Evolutionary conservation across 1,140 invertebrate species (phyloP).

Genomic region (Rhopalosiphum maidis): DNA sequence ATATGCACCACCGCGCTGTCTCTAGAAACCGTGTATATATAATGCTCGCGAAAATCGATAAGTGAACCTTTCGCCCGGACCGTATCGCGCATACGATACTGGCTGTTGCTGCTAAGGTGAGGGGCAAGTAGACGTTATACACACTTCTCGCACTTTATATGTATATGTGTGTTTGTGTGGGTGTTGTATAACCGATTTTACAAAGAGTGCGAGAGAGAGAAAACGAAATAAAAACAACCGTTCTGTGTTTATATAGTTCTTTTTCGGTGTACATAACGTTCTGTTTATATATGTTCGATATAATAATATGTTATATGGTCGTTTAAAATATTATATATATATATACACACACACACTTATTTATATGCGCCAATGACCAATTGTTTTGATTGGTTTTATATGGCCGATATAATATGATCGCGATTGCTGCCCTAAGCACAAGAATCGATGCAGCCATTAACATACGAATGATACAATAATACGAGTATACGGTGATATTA

Average conservation of each 20-base stretch:
- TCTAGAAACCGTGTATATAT: not conserved
- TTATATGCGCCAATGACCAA: not conserved
- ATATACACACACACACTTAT: too few species aligned
- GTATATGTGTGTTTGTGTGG: not conserved
- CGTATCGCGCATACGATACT: conserved; percentile 13
- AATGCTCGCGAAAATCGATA: conserved; percentile 28
- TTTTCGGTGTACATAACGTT: not conserved
- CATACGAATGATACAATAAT: not conserved
- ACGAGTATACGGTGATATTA: not conserved
- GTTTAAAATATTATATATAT: not conserved
- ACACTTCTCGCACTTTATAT: not conserved
- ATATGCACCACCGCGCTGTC: not conserved
- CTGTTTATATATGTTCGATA: not conserved
- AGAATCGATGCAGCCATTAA: not conserved
- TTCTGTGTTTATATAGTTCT: not conserved
- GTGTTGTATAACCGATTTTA: conserved; percentile 1
- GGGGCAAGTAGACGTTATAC: not conserved
- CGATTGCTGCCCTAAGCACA: not conserved
- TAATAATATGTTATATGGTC: not conserved
- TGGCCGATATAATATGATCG: not conserved
- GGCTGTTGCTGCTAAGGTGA: not conserved
- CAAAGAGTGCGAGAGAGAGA: not conserved
- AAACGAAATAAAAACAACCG: conserved; percentile 33
- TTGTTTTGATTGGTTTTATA: conserved; percentile 25
- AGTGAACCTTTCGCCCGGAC: conserved; percentile 37